Percentiles rank a stretch among this genome's conserved stretches.
phyloP scores from a whole-genome alignment of 2,797 vertebrate species.

The Parauchenoglanis ngamensis region DNA sequence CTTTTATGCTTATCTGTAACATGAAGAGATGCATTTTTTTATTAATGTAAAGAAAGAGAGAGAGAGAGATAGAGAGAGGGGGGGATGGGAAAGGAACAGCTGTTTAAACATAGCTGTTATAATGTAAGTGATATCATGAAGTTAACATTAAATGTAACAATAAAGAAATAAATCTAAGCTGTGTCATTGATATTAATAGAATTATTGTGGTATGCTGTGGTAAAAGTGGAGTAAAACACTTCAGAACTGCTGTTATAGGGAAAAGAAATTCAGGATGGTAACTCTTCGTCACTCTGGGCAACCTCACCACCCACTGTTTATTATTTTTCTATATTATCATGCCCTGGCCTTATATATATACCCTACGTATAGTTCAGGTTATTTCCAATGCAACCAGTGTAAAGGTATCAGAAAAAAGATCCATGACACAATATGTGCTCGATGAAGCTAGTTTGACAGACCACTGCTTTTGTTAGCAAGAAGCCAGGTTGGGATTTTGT shows the following conservation, averaged over 20 bases:
- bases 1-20: neutral
- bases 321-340: neutral
- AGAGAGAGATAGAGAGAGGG: neutral
- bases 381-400: neutral
- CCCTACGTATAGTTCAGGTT: neutral
- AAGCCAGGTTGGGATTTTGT: slow-evolving; percentile 32
- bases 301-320: neutral
- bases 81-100: neutral
- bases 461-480: neutral
- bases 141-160: neutral
- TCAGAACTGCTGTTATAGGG: neutral
- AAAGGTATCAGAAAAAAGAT: neutral
- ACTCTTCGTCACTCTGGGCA: neutral
- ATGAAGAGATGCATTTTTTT: neutral
- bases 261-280: neutral
- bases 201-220: neutral
- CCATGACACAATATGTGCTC: neutral
- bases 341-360: neutral
- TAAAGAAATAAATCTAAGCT: neutral
- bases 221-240: neutral
- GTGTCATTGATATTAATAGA: neutral
- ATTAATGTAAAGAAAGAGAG: neutral
- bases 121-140: neutral
- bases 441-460: slow-evolving; percentile 13
- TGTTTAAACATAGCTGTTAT: neutral